Percentiles rank a stretch among this genome's conserved stretches.
Conservation (phyloP, 2,888 invertebrate species). For the Andrena hattorfiana region DNA sequence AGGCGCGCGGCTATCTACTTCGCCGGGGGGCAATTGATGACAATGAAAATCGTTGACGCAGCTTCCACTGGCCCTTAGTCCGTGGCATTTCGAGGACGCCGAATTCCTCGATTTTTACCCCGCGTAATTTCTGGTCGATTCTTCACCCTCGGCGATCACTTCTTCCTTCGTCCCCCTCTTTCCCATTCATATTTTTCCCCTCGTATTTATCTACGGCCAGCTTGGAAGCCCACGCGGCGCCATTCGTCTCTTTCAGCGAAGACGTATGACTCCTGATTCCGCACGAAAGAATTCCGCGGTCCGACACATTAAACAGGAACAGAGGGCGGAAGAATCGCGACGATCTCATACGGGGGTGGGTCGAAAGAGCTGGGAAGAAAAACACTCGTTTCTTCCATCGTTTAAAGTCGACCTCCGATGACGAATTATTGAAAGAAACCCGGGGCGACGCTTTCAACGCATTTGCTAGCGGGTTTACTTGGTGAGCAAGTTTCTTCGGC, state of each 20-base stretch:
- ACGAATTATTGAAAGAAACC: slow-evolving; percentile 24
- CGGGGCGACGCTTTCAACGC: background rate
- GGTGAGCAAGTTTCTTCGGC: background rate
- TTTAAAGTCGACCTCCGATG: slow-evolving; percentile 5
- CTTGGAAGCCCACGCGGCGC: background rate
- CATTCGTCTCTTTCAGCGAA: slow-evolving; percentile 50
- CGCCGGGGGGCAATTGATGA: slow-evolving; percentile 21
- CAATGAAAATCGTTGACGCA: slow-evolving; percentile 12
- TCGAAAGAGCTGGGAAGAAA: slow-evolving; percentile 6
- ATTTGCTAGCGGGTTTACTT: slow-evolving; percentile 9
- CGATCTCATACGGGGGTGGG: background rate
- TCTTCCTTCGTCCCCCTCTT: too few relatives aligned
- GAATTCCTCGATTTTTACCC: too few relatives aligned
- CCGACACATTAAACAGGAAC: slow-evolving; percentile 22
- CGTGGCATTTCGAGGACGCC: background rate
- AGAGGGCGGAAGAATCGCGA: background rate
- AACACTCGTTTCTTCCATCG: background rate
- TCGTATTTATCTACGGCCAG: slow-evolving; percentile 24
- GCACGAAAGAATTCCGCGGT: background rate
- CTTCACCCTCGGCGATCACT: slow-evolving; percentile 8
- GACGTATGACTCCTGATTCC: slow-evolving; percentile 38
- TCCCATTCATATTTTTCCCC: background rate
- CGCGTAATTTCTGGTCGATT: background rate
- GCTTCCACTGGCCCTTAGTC: background rate
- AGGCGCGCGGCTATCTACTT: background rate